Evolutionary conservation across 2,888 invertebrate genomes (phyloP).

Genomic region (Cinara cedri): DNA sequence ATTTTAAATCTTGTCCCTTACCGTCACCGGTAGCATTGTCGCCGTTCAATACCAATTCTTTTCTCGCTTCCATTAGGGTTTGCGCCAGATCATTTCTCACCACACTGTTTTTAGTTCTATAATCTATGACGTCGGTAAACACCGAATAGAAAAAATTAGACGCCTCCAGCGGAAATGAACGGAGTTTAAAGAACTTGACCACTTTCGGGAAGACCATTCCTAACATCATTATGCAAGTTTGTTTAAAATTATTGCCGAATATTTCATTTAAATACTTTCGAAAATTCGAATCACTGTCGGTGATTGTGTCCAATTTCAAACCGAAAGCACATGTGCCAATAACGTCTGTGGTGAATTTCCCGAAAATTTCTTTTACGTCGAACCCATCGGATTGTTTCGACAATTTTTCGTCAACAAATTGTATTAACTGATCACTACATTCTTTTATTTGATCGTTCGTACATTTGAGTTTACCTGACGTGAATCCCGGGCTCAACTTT

Average conservation of each 20-base stretch:
- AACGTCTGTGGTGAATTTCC: slow-evolving; percentile 66
- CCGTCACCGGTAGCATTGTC: neutral
- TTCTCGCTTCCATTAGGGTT: neutral
- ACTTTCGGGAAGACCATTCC: neutral
- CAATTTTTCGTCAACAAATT: neutral
- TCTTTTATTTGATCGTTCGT: slow-evolving; percentile 50
- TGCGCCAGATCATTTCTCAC: slow-evolving; percentile 60
- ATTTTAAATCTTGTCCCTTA: neutral
- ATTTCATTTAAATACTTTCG: slow-evolving; percentile 56
- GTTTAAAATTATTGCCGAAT: neutral
- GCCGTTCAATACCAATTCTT: slow-evolving; percentile 2
- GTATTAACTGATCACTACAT: slow-evolving; percentile 18
- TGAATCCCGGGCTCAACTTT: slow-evolving; percentile 63
- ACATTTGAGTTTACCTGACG: slow-evolving; percentile 63
- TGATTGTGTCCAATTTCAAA: slow-evolving; percentile 64
- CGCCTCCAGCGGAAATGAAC: neutral
- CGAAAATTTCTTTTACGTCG: slow-evolving; percentile 59
- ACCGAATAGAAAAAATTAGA: slow-evolving; percentile 60
- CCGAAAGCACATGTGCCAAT: slow-evolving; percentile 66
- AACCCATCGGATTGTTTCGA: neutral
- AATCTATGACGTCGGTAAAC: slow-evolving; percentile 60
- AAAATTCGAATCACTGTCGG: slow-evolving; percentile 63
- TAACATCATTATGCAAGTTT: neutral
- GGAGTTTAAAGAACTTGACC: neutral
- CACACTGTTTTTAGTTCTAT: slow-evolving; percentile 58